A percentile compares a stretch with the other conserved stretches of the same genome.
Conservation (phyloP, 2,113 vertebrate genomes). For the Sula dactylatra region DNA sequence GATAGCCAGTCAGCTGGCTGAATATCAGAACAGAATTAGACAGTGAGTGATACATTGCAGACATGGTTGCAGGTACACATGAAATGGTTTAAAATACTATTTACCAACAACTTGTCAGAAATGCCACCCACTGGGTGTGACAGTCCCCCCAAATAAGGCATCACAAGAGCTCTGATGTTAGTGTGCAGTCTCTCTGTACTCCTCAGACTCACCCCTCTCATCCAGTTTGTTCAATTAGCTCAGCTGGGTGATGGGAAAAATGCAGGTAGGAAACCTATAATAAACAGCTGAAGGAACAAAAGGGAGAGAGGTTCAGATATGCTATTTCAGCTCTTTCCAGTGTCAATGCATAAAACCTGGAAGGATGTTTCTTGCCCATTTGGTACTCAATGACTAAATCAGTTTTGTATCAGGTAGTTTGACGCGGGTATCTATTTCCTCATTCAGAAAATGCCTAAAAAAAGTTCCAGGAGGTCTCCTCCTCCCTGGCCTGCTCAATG, state of each 20-base stretch:
- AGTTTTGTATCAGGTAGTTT: background rate
- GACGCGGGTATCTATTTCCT: background rate
- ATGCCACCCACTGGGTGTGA: background rate
- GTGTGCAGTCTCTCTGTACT: no score
- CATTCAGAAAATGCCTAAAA: background rate
- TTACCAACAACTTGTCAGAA: background rate
- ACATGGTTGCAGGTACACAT: background rate
- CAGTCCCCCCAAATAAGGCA: background rate
- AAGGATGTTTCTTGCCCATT: background rate
- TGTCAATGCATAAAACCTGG: background rate
- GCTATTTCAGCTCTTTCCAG: background rate
- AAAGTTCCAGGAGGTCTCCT: background rate
- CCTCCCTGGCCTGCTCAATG: background rate
- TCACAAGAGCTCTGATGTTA: background rate
- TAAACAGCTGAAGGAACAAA: background rate
- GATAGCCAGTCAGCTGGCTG: background rate
- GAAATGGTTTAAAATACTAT: background rate
- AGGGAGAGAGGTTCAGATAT: background rate
- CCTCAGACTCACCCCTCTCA: background rate
- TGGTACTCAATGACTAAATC: background rate
- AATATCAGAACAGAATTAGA: background rate
- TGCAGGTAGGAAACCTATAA: background rate
- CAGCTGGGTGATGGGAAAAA: background rate
- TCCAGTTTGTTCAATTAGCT: background rate
- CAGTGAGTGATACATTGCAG: background rate